Evolutionary conservation across 2,888 invertebrate species (phyloP), one percentile per base, ranked within the genome.

Genomic region (Sicus ferrugineus): DNA sequence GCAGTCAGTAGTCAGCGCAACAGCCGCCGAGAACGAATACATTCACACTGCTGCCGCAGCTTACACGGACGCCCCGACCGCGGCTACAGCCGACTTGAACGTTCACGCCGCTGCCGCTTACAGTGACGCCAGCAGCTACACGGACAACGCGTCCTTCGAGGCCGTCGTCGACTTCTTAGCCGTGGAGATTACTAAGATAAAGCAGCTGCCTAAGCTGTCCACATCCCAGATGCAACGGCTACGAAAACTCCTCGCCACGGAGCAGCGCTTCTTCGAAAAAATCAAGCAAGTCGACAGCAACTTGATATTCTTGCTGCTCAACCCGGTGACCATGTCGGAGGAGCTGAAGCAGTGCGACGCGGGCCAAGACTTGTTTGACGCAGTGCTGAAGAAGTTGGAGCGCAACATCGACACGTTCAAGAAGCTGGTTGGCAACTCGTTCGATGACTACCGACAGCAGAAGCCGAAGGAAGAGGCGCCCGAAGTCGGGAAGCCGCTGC

Each of bases 321-420:
- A 85, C 75, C 84, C 85, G 0, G 75, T 83, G 0, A 81, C 81
- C 1, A 76, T 80, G 69, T 71, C 77, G 0, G 78, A 78, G 14
- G 80, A 83, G 16, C 67, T 82, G 11, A 73, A 56, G 21, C 19
- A 54, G 11, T 28, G 54, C 5, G 30, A 61, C 26, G 28, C 21
- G 23, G 42, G 34, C 31, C 48, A 62, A 3, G 34, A 61, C 5
- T 74, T 76, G 70, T 78, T 79, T 54, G 73, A 82, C 38, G 63
- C 76, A 2, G 79, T 84, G 1, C 79, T 84, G 71, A 75, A 75
- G 3, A 85, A 85, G 63, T 77, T 85, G 16, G 79, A 79, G 19
- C 81, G 83, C 63, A 85, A 85, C 72, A 81, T 85, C 34, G 79
- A 80, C 50, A 83, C 83, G 0, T 67, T 85, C 3, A 85, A 85